A percentile compares a stretch with the other conserved stretches of the same genome.
Conservation (phyloP, 2,113 vertebrate genomes). For the Deroptyus accipitrinus region DNA sequence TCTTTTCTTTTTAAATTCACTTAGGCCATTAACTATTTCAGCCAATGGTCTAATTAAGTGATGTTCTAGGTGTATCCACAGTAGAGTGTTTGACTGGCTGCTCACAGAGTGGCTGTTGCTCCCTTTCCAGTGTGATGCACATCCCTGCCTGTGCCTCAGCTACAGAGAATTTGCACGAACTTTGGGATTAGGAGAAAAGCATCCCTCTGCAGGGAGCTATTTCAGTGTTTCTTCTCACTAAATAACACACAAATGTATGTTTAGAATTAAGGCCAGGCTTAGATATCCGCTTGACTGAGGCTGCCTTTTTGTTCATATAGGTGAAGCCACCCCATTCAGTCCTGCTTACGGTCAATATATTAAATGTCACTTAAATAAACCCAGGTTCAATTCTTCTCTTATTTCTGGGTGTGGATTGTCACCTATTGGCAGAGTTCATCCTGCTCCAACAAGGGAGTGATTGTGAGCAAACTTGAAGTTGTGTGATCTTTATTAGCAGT, state of each 20-base stretch:
- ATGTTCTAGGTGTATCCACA: background rate
- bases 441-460: background rate
- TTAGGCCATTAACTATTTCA: background rate
- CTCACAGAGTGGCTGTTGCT: background rate
- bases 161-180: background rate
- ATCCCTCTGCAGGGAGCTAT: background rate
- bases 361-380: background rate
- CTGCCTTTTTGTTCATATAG: accelerated
- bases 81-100: background rate
- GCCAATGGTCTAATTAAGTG: background rate
- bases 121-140: background rate
- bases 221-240: background rate
- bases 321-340: background rate
- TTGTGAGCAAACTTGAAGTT: background rate
- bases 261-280: background rate
- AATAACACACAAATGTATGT: background rate
- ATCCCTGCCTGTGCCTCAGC: background rate
- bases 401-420: background rate
- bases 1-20: background rate
- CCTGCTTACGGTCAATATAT: background rate
- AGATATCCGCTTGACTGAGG: background rate
- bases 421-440: background rate
- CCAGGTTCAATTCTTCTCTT: background rate
- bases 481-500: background rate
- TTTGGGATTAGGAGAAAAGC: background rate